Evolutionary conservation across 2,888 invertebrate species (phyloP), one percentile per base, ranked within the genome.

Genomic region (Caenorhabditis imperialis): DNA sequence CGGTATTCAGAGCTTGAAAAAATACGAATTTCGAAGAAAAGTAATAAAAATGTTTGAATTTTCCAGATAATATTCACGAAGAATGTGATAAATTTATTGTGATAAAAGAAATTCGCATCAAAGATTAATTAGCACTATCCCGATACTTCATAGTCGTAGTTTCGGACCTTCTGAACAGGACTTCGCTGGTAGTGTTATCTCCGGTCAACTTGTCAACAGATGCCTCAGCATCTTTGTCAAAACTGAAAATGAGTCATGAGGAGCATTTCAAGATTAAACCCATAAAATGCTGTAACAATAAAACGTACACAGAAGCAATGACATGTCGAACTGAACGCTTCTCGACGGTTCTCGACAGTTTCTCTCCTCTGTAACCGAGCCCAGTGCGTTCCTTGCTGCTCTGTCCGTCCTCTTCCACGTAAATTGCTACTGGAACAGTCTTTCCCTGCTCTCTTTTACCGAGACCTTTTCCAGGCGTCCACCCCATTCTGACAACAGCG

Each of bases 391-490:
- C 78, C 20, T 60, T 69, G 10, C 80, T 72, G 10, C 37, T 35
- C 54, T 82, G 78, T 8, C 78, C 81, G 18, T 78, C 77, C 51
- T 80, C 81, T 38, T 79, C 78, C 45, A 84, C 38, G 10, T 81
- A 57, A 6, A 81, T 53, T 0, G 83, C 75, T 0, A 82, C 79
- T 2, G 84, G 82, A 16, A 75, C 42, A 0, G 74, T 53, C 55
- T 89, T 88, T 27, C 90, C 90, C 35, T 80, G 78, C 4, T 83
- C 71, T 37, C 84, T 79, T 38, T 81, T 85, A 1, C 91, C 91
- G 16, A 91, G 85, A 8, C 91, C 90, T 53, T 86, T 75, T 2
- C 91, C 91, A 25, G 90, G 90, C 47, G 81, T 87, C 91, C 91
- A 91, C 3, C 91, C 91, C 79, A 81, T 78, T 54, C 78, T 80